A percentile compares a stretch with the other conserved stretches of the same genome.
Evolutionary conservation across 2,113 vertebrate species (phyloP).

Genomic region (Periophthalmus modestus): DNA sequence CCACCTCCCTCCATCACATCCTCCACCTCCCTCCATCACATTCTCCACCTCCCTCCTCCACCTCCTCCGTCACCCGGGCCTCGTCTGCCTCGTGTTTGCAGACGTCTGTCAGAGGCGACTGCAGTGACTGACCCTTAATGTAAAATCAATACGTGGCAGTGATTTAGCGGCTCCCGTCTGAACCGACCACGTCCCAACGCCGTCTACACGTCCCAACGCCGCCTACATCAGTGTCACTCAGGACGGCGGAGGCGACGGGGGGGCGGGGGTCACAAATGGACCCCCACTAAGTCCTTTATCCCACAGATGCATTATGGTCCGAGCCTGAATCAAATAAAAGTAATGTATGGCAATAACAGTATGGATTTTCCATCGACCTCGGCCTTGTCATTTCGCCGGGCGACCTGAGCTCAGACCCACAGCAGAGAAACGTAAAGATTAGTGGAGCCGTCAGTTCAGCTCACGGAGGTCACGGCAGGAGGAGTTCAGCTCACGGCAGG

Average conservation of each 20-base stretch:
- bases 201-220: slow-evolving; percentile 38
- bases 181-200: no score
- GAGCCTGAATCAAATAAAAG: slow-evolving; percentile 76
- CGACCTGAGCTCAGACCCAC: slow-evolving; percentile 51
- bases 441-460: slow-evolving; percentile 61
- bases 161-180: slow-evolving; percentile 73
- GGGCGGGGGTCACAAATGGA: slow-evolving; percentile 30
- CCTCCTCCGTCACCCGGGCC: no score
- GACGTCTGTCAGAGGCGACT: slow-evolving; percentile 58
- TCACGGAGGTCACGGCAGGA: slow-evolving; percentile 26
- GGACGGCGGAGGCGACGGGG: slow-evolving; percentile 3
- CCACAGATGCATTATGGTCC: slow-evolving; percentile 46
- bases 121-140: slow-evolving; percentile 65
- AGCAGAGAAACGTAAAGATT: slow-evolving; percentile 58
- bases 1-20: no score
- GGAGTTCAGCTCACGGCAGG: no score
- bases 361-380: slow-evolving; percentile 82
- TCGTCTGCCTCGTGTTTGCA: slow-evolving; percentile 71
- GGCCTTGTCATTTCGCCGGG: slow-evolving; percentile 70
- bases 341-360: slow-evolving; percentile 77
- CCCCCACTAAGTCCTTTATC: slow-evolving; percentile 33
- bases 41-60: no score
- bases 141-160: slow-evolving; percentile 71
- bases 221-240: slow-evolving; percentile 61
- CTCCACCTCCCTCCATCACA: not conserved